Percentiles rank a stretch among this genome's conserved stretches.
These are phyloP conservation scores for Sebastolobus altivelis DNA, from an alignment of 2,797 vertebrate species.

Conservation along the genomic window DNA sequence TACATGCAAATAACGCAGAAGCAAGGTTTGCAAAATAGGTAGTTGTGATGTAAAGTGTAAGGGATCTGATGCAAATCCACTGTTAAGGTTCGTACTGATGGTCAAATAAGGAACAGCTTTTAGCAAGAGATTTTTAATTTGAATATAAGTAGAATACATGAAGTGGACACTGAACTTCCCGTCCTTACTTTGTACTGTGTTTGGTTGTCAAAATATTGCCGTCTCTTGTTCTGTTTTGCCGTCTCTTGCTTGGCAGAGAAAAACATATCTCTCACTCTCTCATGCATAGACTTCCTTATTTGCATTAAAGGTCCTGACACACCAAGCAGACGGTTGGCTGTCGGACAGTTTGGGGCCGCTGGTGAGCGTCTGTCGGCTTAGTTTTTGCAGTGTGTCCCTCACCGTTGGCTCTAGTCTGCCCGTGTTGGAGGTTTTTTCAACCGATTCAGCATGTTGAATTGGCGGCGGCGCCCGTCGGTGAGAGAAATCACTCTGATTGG, in stretches of 20 bases:
- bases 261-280: not conserved
- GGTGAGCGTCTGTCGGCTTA: no score
- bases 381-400: no score
- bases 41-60: not conserved
- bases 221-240: not conserved
- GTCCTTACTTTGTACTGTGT: not conserved
- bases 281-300: not conserved
- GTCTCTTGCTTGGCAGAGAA: not conserved
- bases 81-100: not conserved
- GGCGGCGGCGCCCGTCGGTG: no score
- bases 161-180: not conserved
- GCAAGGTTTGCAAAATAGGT: not conserved
- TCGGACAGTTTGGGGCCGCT: no score
- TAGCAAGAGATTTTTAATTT: not conserved
- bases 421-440: no score
- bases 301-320: slow-evolving; percentile 5
- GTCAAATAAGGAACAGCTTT: not conserved
- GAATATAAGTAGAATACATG: slow-evolving; percentile 8
- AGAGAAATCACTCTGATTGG: no score
- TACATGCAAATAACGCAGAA: not conserved
- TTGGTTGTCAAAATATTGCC: slow-evolving; percentile 9
- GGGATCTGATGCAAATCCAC: not conserved
- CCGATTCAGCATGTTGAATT: no score
- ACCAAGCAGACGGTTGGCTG: no score
- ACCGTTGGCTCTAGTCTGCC: no score